Base-by-base conservation (phyloP, 92 coral and sea anemone genomes). In the Porites divaricata region DNA sequence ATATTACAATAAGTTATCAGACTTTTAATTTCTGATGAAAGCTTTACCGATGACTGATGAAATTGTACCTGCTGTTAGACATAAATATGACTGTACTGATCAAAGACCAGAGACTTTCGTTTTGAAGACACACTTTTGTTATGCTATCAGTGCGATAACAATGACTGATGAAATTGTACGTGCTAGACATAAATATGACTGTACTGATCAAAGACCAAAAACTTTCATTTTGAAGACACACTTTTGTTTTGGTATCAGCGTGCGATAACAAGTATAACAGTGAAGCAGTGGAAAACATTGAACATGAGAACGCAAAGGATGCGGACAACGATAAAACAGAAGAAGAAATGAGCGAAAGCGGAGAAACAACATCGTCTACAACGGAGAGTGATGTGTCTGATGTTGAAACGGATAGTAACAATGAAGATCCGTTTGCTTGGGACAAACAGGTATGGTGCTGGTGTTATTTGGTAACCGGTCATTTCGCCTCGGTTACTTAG, bases 391-490 rank as follows among this genome's bases (percentile, higher is more conserved):
- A 95, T 72, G 98, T 90, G 28, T 88, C 91, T 49, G 99, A 96
- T 70, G 94, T 87, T 17, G 95, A 88, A 65, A 94, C 92, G 98
- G 98, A 95, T 76, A 94, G 95, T 45, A 86, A 90, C 48, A 93
- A 92, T 81, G 99, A 96, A 50, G 99, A 96, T 45, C 99, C 99
- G 0, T 93, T 93, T 80, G 95, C 95, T 53, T 95, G 96, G 93
- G 95, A 89, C 25, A 85, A 81, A 23, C 94, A 91, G 93, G 93
- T 90, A 15, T 50, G 48, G 62, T 7, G 76, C 75, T 20, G 0
- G 7, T 53, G 58, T 35, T 35, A 35, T 35, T 35, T 35, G 7
- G 4, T 35, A 4, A 35, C 45, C 45, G 7, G 45, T 35, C 6
- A 4, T 35, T 35, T 35, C 45, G 45, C 45, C 45, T 6, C 45